These are phyloP conservation scores for Ophion ventricosus DNA, from an alignment of 2,888 invertebrate genomes.

Conservation along the genomic window DNA sequence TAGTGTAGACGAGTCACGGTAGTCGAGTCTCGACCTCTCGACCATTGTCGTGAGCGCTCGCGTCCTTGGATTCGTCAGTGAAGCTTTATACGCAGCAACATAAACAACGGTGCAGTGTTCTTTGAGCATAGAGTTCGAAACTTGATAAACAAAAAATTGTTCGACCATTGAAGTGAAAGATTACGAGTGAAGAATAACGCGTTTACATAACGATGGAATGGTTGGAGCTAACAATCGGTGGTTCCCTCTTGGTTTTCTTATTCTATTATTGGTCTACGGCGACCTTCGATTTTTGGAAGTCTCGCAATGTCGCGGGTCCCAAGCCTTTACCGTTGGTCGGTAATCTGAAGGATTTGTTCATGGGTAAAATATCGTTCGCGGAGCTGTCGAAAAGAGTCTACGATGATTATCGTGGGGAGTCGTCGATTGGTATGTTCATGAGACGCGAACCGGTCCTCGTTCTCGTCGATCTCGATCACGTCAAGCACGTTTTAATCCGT, in stretches of 20 bases:
- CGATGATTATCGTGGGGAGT: constrained; percentile 61
- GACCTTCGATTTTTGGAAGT: constrained; percentile 82
- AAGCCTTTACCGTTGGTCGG: constrained; percentile 82
- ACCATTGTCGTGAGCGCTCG: too few species aligned
- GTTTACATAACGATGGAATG: constrained; percentile 40
- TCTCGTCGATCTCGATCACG: constrained; percentile 71
- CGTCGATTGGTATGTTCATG: constrained; percentile 70
- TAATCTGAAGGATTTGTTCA: constrained; percentile 80
- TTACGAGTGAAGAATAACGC: background rate
- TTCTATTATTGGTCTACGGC: constrained; percentile 70
- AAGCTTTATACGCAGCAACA: background rate
- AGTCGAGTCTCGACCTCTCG: background rate
- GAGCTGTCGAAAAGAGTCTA: constrained; percentile 77
- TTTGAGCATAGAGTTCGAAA: background rate
- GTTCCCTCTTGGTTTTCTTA: background rate
- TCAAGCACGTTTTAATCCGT: constrained; percentile 73
- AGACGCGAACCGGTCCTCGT: constrained; percentile 69
- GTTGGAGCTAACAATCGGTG: constrained; percentile 41
- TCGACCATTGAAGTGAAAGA: background rate
- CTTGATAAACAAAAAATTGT: background rate
- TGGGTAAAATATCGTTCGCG: constrained; percentile 76
- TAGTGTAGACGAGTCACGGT: background rate
- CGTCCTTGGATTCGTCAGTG: too few species aligned
- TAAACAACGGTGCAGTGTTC: background rate
- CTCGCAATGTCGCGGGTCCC: constrained; percentile 79